Conservation (phyloP, 2,113 vertebrate species). For the Pelmatolapia mariae region DNA sequence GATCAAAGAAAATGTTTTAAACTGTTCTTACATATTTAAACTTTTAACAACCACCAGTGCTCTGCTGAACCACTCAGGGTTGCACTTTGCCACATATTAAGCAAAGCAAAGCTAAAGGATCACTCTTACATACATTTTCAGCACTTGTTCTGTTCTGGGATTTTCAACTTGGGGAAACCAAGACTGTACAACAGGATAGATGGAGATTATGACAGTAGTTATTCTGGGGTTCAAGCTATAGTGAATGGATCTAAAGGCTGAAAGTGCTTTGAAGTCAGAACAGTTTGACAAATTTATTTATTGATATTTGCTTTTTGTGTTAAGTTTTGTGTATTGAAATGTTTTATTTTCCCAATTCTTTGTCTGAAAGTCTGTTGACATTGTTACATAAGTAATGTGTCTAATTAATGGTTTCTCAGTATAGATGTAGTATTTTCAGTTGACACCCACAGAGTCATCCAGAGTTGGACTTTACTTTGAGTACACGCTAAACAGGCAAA, state of each 20-base stretch:
- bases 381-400: not conserved
- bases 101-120: not conserved
- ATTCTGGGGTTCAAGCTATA: not conserved
- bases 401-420: not conserved
- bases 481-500: not conserved
- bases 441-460: not conserved
- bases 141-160: not conserved
- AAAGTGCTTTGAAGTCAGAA: not conserved
- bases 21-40: not conserved
- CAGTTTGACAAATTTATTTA: not conserved
- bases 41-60: not conserved
- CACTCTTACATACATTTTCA: fast-evolving
- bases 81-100: not conserved
- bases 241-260: not conserved
- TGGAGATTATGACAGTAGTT: not conserved
- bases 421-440: not conserved
- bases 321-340: not conserved
- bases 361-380: not conserved
- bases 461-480: not conserved
- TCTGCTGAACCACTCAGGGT: not conserved
- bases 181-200: too few species aligned
- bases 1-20: not conserved
- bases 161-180: not conserved
- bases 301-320: not conserved
- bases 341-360: not conserved